A percentile compares a stretch with the other conserved stretches of the same genome.
Evolutionary conservation across 2,113 vertebrate species (phyloP).

Genomic region (Xenus cinereus): DNA sequence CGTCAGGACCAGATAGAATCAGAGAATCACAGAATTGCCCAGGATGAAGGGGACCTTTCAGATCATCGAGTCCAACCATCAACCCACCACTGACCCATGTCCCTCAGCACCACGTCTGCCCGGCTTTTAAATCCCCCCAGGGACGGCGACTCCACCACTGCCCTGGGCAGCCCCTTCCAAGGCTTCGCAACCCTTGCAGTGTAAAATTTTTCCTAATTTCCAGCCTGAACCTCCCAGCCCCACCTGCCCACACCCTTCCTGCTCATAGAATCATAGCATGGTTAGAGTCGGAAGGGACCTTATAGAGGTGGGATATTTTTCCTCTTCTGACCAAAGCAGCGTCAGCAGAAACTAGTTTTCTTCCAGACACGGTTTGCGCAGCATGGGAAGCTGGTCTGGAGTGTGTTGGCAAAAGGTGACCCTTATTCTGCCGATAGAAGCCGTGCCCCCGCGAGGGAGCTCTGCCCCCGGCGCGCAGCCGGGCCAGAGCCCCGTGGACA

Average conservation of each 20-base stretch:
- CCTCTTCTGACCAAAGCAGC: neutral
- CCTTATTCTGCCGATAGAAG: slow-evolving; percentile 31
- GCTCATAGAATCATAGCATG: neutral
- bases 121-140: too few species aligned
- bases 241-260: neutral
- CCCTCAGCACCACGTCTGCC: too few species aligned
- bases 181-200: too few species aligned
- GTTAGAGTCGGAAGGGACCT: too few species aligned
- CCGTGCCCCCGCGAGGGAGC: neutral
- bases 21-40: too few species aligned
- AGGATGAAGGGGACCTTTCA: too few species aligned
- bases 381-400: slow-evolving; percentile 14
- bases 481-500: slow-evolving; percentile 1
- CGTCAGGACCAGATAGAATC: too few species aligned
- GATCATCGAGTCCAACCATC: too few species aligned
- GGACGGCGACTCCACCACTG: too few species aligned
- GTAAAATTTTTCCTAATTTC: too few species aligned
- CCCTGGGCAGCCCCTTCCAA: too few species aligned
- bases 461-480: neutral
- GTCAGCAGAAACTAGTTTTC: slow-evolving; percentile 43
- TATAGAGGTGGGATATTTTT: neutral
- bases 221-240: neutral
- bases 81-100: too few species aligned
- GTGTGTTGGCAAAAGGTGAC: slow-evolving; percentile 6
- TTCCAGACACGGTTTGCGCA: neutral